Base-by-base conservation (phyloP, 2,797 vertebrate species). In the Ceyx erithaca region DNA sequence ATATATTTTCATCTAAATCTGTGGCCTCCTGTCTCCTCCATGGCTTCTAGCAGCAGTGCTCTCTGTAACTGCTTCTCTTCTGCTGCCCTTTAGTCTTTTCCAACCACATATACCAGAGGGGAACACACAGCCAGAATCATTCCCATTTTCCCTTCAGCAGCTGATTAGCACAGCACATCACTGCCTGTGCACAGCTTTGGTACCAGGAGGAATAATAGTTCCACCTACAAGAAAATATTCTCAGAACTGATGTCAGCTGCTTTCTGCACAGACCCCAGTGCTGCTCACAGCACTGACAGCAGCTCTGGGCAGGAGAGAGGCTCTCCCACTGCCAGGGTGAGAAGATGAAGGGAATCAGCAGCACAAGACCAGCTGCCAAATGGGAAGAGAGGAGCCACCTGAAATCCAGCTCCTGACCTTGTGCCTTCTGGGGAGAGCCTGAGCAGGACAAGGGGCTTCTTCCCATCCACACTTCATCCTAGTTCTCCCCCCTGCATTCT, bases 211-310 rank as follows among this genome's bases (percentile, higher is more conserved):
- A 92, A 86, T 92, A 92, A 93, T 84, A 94, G 70, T 90, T 94
- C 91, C 86, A 92, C 94, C 90, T 94, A 94, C 89, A 79, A 92
- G 80, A 49, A 93, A 93, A 94, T 94, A 96, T 94, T 96, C 92
- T 90, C 91, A 93, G 95, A 79, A 69, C 80, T 95, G 84, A 78
- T 93, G 89, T 88, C 87, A 94, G 51, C 63, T 30, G 35, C 37
- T 37, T 37, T 37, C 37, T 37, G 37, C 37, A 37, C 37, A 37
- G 37, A 37, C 37, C 37, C 37, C 37, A 14, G 37, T 37, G 37
- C 37, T 37, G 37, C 37, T 37, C 37, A 37, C 37, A 37, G 37
- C 37, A 37, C 37, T 37, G 37, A 37, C 37, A 37, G 37, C 37
- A 37, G 66, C 48, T 62, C 55, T 77, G 67, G 49, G 33, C 68